These are phyloP conservation scores for Hystrix cristata DNA, from an alignment of 2,113 vertebrate species.

Conservation along the genomic window DNA sequence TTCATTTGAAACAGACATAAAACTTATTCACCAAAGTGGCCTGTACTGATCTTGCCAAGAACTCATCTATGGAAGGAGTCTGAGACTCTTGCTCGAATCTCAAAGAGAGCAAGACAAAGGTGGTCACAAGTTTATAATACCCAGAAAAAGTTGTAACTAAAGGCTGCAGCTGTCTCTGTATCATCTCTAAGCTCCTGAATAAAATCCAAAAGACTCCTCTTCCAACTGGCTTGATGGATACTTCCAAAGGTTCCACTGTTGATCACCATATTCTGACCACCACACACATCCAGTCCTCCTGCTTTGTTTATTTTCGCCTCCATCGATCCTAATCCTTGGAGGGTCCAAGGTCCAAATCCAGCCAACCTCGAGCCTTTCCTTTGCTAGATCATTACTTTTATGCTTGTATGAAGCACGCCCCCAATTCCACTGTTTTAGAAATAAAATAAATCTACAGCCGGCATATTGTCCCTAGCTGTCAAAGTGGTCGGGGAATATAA, in stretches of 20 bases:
- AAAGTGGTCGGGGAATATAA: neutral
- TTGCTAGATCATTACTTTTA: neutral
- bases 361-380: neutral
- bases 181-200: neutral
- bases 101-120: neutral
- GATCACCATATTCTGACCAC: neutral
- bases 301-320: neutral
- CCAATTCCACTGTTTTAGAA: neutral
- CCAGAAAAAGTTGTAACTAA: neutral
- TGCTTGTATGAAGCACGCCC: neutral
- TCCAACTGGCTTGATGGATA: neutral
- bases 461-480: neutral
- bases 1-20: slow-evolving; percentile 41
- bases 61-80: neutral
- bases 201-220: neutral
- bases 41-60: neutral
- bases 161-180: neutral
- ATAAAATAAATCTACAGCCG: neutral
- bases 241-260: neutral
- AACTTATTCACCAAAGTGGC: neutral
- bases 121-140: neutral
- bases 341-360: neutral
- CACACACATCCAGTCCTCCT: neutral
- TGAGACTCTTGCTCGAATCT: slow-evolving; percentile 4
- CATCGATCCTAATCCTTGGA: neutral